Percentiles rank a stretch among this genome's conserved stretches.
phyloP scores from a whole-genome alignment of 64 coral and sea anemone species.

The Dendronephthya gigantea region DNA sequence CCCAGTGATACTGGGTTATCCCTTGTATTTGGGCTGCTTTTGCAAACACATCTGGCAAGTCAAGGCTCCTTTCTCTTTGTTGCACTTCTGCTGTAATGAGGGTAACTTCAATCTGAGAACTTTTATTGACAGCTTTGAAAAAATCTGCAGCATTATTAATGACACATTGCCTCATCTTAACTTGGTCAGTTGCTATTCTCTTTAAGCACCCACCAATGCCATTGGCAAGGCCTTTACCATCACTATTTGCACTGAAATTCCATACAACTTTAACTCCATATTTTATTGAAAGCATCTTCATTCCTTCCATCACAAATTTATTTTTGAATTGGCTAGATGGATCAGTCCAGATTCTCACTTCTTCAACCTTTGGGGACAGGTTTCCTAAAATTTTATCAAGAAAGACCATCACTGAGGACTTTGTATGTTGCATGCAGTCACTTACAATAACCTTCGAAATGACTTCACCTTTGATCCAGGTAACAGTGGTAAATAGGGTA shows the following conservation, averaged over 20 bases:
- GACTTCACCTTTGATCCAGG: conserved; percentile 34
- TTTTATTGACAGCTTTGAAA: conserved; percentile 40
- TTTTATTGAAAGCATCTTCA: conserved; percentile 31
- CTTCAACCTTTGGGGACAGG: not conserved
- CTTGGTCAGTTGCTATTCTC: conserved; percentile 43
- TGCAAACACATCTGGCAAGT: conserved; percentile 25
- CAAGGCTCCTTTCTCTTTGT: conserved; percentile 35
- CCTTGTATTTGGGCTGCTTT: conserved; percentile 39
- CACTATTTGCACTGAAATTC: conserved; percentile 45
- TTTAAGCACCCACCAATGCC: conserved; percentile 39
- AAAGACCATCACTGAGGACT: conserved; percentile 38
- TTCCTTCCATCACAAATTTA: conserved; percentile 42
- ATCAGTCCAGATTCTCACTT: conserved; percentile 47
- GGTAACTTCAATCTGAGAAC: conserved; percentile 34
- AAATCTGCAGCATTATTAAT: conserved; percentile 42
- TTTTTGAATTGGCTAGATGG: conserved; percentile 47
- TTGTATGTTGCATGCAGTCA: conserved; percentile 51
- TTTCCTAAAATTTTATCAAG: conserved; percentile 35
- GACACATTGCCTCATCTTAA: conserved; percentile 35
- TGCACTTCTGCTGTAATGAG: conserved; percentile 36
- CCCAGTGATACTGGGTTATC: conserved; percentile 30
- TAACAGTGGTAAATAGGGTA: conserved; percentile 50
- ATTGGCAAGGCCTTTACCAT: conserved; percentile 43
- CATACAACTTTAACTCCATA: conserved; percentile 25
- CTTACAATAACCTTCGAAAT: conserved; percentile 46